phyloP scores from a whole-genome alignment of 2,888 invertebrate species.

The Xylota segnis region DNA sequence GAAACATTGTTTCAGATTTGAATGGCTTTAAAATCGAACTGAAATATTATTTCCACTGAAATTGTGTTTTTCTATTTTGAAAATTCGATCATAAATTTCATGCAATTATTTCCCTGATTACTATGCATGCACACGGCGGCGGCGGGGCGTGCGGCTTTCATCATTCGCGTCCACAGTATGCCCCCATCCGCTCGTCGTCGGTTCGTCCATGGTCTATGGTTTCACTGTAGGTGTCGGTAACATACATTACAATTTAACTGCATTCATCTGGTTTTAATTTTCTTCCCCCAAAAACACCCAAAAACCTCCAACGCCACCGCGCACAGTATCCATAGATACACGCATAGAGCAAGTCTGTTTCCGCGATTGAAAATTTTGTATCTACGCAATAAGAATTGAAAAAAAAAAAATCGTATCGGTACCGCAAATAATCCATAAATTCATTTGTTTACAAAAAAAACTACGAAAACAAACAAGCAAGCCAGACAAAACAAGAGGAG shows the following conservation, averaged over 20 bases:
- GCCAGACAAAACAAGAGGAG: slow-evolving; percentile 15
- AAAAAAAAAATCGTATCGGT: neutral
- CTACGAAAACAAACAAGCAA: slow-evolving; percentile 28
- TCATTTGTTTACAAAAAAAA: slow-evolving; percentile 51
- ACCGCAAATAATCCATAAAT: slow-evolving; percentile 53
- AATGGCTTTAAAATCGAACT: slow-evolving; percentile 14
- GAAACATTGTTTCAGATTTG: slow-evolving; percentile 40
- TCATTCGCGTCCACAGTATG: neutral
- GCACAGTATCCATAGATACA: neutral
- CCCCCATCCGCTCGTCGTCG: slow-evolving; percentile 4
- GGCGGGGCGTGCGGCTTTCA: slow-evolving; percentile 26
- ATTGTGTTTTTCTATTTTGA: slow-evolving; percentile 25
- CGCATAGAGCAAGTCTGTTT: neutral
- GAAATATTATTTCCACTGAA: slow-evolving; percentile 15
- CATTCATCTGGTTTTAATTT: slow-evolving; percentile 64
- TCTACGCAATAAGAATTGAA: slow-evolving; percentile 4
- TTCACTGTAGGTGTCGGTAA: neutral
- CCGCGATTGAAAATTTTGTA: neutral
- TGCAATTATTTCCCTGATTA: slow-evolving; percentile 51
- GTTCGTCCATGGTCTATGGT: neutral
- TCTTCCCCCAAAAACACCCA: neutral
- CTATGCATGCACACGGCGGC: slow-evolving; percentile 17
- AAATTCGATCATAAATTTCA: slow-evolving; percentile 59
- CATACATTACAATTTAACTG: slow-evolving; percentile 55
- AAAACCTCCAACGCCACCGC: neutral